These are phyloP conservation scores for Drosophila chauvacae DNA, from an alignment of 1,140 invertebrate species.

Conservation along the genomic window DNA sequence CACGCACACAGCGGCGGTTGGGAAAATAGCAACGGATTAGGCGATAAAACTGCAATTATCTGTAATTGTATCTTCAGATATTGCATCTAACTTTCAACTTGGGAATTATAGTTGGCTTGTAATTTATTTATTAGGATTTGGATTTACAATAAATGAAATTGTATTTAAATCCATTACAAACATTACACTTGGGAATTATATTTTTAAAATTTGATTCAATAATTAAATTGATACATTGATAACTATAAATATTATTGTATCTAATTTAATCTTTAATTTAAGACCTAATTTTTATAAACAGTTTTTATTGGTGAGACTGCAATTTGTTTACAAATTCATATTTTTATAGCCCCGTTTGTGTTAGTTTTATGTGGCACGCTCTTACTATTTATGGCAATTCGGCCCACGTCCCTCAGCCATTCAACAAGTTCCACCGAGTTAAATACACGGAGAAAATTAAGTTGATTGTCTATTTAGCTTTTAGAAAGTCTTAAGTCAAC, in stretches of 20 bases:
- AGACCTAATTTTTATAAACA: background rate
- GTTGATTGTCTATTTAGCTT: background rate
- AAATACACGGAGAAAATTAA: background rate
- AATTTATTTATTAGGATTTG: background rate
- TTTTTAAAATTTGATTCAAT: background rate
- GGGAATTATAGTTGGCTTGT: background rate
- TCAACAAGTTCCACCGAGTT: constrained; percentile 21
- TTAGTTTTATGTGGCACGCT: constrained; percentile 16
- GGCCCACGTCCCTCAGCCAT: constrained; percentile 16
- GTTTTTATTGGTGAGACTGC: background rate
- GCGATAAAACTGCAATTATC: background rate
- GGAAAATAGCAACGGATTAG: constrained; percentile 8
- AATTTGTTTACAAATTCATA: background rate
- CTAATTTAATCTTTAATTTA: background rate
- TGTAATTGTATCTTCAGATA: background rate
- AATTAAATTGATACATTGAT: too few relatives aligned
- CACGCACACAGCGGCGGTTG: constrained; percentile 14
- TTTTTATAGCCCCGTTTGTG: background rate
- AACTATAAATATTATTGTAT: too few relatives aligned
- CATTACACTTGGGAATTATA: background rate
- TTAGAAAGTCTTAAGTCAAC: background rate
- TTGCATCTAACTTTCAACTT: background rate
- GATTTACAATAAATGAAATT: background rate
- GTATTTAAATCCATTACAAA: background rate
- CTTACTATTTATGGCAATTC: constrained; percentile 32